Conservation (phyloP, 2,113 vertebrate genomes). For the Calidris pugnax region DNA sequence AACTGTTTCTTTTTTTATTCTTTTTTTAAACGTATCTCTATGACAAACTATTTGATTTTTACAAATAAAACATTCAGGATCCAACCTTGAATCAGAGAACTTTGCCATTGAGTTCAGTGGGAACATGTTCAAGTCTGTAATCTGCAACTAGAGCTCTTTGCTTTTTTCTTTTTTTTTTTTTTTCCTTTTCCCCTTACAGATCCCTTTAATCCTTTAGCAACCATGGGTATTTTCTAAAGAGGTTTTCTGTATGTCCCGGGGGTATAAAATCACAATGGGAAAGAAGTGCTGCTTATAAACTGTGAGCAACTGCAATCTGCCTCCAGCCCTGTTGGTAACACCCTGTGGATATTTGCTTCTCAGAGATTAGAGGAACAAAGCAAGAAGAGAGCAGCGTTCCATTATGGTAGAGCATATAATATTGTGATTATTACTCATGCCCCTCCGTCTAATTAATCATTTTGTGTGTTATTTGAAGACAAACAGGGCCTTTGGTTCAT, state of each 20-base stretch:
- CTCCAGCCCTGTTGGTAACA: constrained; percentile 42
- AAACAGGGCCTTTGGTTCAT: constrained; percentile 68
- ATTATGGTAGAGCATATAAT: constrained; percentile 60
- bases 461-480: constrained; percentile 57
- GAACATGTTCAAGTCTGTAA: neutral
- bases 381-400: constrained; percentile 58
- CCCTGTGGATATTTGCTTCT: constrained; percentile 62
- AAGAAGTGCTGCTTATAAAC: constrained; percentile 51
- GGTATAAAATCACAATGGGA: constrained; percentile 47
- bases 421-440: constrained; percentile 69
- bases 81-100: neutral
- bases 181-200: neutral
- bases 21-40: neutral
- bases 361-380: constrained; percentile 67
- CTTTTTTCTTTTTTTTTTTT: neutral
- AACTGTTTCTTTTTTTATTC: neutral
- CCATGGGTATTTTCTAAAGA: constrained; percentile 2
- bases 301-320: neutral
- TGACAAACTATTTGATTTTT: neutral
- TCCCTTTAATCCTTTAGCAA: constrained; percentile 48
- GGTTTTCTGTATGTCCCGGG: neutral
- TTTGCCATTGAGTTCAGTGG: neutral
- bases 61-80: neutral
- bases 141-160: neutral
- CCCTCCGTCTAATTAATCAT: constrained; percentile 65